Evolutionary conservation across 2,113 vertebrate genomes (phyloP), one percentile per base, ranked within the genome.

Genomic region (Lepisosteus osseus): DNA sequence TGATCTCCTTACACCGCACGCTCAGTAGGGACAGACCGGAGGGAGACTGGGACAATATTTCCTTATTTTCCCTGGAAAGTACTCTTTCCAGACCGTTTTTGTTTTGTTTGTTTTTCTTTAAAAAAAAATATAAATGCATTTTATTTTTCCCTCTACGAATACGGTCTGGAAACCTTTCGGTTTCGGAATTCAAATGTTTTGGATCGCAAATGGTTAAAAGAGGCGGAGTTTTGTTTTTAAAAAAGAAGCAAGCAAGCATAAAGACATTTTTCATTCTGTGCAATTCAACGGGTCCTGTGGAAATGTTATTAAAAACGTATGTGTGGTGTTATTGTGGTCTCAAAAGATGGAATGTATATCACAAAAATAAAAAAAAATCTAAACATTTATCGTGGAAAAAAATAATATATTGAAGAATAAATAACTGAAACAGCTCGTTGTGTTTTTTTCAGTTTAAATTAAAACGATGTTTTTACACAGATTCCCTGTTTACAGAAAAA

Each of bases 311-410:
- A 29, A 93, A 94, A 92, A 91, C 94, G 96, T 99, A 87, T 79
- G 94, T 98, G 96, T 99, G 95, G 93, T 95, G 96, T 99, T 94
- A 90, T 95, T 93, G 96, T 99, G 95, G 94, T 97, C 90, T 89
- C 93, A 98, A 95, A 95, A 93, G 95, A 96, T 94, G 94, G 95
- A 96, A 96, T 96, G 95, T 99, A 95, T 96, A 96, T 96, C 93
- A 94, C 93, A 95, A 96, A 90, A 29, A 29, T 29, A 29, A 87
- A 95, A 83, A n/a, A 86, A 82, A 96, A 94, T 95, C 97, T 93
- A 95, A 91, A 94, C 90, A 94, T 99, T 96, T 94, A 95, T 94
- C 88, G 97, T 98, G 95, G 47, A 51, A 51, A 88, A 95, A 90
- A 94, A 95, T 97, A 94, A 94, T 95, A 94, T 90, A 97, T 94